These are phyloP conservation scores for Gisinianus flammeolus DNA, from an alignment of 2,888 invertebrate genomes.

Conservation along the genomic window DNA sequence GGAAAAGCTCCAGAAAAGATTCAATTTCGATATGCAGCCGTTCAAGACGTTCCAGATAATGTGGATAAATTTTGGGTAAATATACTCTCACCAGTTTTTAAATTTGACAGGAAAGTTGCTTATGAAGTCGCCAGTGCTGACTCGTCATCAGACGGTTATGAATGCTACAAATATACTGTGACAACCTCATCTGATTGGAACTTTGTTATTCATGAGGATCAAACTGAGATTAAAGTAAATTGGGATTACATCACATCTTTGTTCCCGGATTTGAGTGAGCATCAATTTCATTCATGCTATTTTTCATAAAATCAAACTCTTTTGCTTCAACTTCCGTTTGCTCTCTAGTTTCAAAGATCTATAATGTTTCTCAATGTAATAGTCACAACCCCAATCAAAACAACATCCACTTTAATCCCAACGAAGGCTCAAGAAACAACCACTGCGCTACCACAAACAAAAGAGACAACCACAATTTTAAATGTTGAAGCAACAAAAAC, in stretches of 20 bases:
- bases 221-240: background rate
- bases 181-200: background rate
- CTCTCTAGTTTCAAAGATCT: background rate
- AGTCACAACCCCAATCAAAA: background rate
- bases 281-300: background rate
- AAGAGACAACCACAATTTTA: no score
- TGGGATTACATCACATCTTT: background rate
- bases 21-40: background rate
- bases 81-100: background rate
- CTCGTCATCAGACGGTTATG: background rate
- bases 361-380: background rate
- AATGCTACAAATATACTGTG: background rate
- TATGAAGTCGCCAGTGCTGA: background rate
- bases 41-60: background rate
- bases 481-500: no score
- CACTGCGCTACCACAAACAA: background rate
- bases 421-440: background rate
- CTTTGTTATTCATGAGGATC: background rate
- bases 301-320: background rate
- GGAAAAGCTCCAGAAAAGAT: background rate
- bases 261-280: slow-evolving; percentile 3
- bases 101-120: background rate
- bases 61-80: background rate
- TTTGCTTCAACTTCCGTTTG: background rate
- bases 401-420: background rate